Conservation (phyloP, 2,888 invertebrate genomes). For the Meiosimyza decipiens region DNA sequence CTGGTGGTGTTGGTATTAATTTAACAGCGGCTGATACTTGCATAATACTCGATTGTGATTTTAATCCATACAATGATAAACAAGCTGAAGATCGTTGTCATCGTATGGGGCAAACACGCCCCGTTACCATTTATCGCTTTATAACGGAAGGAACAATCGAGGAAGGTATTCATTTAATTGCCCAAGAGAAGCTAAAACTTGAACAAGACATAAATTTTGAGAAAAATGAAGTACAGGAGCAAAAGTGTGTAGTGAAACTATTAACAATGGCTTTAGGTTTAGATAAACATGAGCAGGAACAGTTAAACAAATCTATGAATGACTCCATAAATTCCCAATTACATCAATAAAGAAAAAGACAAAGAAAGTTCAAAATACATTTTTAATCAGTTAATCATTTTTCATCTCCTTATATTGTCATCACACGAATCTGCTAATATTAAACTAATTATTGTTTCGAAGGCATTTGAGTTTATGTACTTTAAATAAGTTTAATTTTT, state of each 20-base stretch:
- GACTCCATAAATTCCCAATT: conserved; percentile 51
- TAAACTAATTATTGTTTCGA: conserved; percentile 11
- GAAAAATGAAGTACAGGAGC: conserved; percentile 73
- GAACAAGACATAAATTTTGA: conserved; percentile 84
- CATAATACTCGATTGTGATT: conserved; percentile 96
- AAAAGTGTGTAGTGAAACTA: conserved; percentile 82
- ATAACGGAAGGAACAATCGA: conserved; percentile 90
- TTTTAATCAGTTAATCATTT: conserved; percentile 1
- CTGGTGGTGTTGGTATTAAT: conserved; percentile 96
- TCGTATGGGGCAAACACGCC: conserved; percentile 81
- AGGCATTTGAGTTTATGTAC: not conserved
- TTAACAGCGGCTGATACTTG: conserved; percentile 95
- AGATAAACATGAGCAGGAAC: conserved; percentile 59
- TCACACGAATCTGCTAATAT: too few relatives aligned
- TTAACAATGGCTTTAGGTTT: conserved; percentile 83
- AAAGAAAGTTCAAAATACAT: conserved; percentile 20
- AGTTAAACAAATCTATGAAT: conserved; percentile 55
- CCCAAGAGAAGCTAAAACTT: conserved; percentile 89
- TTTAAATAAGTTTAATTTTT: conserved; percentile 15
- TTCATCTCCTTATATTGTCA: too few relatives aligned
- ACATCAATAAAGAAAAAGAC: conserved; percentile 46
- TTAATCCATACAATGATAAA: conserved; percentile 98
- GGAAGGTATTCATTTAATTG: conserved; percentile 90
- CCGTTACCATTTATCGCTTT: conserved; percentile 87
- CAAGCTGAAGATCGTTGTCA: conserved; percentile 94